A percentile compares a stretch with the other conserved stretches of the same genome.
Conservation (phyloP, 2,113 vertebrate genomes). For the Dromiciops gliroides region DNA sequence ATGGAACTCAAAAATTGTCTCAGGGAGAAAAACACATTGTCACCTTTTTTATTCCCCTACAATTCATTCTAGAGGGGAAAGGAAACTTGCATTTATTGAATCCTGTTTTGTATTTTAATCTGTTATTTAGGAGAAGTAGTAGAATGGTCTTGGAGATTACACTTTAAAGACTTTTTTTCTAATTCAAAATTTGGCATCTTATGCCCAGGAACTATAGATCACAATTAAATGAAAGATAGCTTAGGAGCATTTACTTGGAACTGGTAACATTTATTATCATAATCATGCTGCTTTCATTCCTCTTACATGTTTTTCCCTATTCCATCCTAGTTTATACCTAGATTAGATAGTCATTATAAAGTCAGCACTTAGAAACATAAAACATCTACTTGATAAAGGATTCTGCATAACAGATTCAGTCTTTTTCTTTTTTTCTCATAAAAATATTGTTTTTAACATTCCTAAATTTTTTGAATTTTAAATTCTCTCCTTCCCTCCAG, state of each 20-base stretch:
- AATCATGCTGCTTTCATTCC: neutral
- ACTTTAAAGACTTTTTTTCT: neutral
- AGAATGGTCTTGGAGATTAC: neutral
- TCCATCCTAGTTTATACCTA: neutral
- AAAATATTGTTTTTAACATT: neutral
- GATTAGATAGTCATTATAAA: neutral
- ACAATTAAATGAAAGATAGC: neutral
- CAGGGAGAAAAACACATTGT: slow-evolving; percentile 12
- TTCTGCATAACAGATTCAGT: neutral
- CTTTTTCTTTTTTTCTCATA: neutral
- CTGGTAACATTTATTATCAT: neutral
- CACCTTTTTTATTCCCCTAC: neutral
- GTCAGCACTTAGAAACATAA: neutral
- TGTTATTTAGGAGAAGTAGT: neutral
- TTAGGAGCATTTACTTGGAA: neutral
- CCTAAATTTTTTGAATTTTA: neutral
- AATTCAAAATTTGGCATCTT: neutral
- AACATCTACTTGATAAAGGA: neutral
- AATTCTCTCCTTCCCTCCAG: neutral
- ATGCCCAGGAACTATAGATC: neutral
- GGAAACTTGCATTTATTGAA: neutral
- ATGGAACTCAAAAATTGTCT: neutral
- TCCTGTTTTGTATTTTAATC: neutral
- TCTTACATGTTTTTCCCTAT: neutral
- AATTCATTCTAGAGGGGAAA: neutral